Evolutionary conservation across 2,888 invertebrate genomes (phyloP).

Genomic region (Megastigmus dorsalis): DNA sequence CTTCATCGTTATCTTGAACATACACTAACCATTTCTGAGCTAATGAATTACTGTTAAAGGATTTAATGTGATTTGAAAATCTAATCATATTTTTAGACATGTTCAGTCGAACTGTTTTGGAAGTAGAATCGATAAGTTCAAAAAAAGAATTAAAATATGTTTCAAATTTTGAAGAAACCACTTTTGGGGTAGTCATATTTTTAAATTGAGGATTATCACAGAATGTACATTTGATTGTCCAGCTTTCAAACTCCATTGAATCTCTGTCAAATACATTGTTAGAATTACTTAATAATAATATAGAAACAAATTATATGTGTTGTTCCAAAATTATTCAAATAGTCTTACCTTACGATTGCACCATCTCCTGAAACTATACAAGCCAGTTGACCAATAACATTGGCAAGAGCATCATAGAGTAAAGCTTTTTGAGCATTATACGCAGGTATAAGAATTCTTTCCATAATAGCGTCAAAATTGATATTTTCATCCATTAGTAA

Average conservation of each 20-base stretch:
- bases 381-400: constrained; percentile 63
- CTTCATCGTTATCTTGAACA: constrained; percentile 67
- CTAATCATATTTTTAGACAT: constrained; percentile 71
- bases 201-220: constrained; percentile 56
- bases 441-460: constrained; percentile 65
- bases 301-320: background rate
- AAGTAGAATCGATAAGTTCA: constrained; percentile 62
- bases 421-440: constrained; percentile 58
- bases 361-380: constrained; percentile 66
- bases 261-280: constrained; percentile 50
- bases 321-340: background rate
- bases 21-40: constrained; percentile 72
- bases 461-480: constrained; percentile 61
- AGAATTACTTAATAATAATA: background rate
- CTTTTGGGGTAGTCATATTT: constrained; percentile 39
- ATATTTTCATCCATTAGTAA: constrained; percentile 58
- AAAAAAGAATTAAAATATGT: constrained; percentile 65
- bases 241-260: constrained; percentile 54
- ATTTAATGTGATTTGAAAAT: constrained; percentile 73
- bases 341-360: constrained; percentile 61
- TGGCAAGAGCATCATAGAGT: constrained; percentile 63
- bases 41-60: constrained; percentile 71
- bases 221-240: constrained; percentile 61
- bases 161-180: constrained; percentile 59
- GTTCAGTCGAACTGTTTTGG: constrained; percentile 64